A percentile compares a stretch with the other conserved stretches of the same genome.
Evolutionary conservation across 2,797 vertebrate species (phyloP).

Genomic region (Helicolenus hilgendorfi): DNA sequence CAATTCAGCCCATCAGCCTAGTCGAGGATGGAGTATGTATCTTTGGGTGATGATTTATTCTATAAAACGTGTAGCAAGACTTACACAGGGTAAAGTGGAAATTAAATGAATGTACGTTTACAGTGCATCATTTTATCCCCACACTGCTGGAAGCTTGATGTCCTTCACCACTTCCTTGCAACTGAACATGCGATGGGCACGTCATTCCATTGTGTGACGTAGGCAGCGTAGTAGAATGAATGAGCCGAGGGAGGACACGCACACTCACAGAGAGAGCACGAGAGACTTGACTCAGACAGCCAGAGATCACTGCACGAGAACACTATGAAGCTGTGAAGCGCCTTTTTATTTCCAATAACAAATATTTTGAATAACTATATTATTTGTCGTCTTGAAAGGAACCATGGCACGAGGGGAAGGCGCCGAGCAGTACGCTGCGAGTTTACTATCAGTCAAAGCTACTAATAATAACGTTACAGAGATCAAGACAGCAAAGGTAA

Average conservation of each 20-base stretch:
- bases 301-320: neutral
- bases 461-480: slow-evolving; percentile 41
- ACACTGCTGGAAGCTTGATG: fast-evolving
- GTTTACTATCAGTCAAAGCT: slow-evolving; percentile 71
- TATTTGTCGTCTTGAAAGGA: neutral
- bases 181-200: neutral
- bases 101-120: neutral
- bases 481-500: slow-evolving; percentile 74
- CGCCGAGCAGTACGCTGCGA: slow-evolving; percentile 71
- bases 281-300: neutral
- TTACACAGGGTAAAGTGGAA: neutral
- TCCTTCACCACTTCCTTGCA: too few species aligned
- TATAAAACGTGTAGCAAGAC: neutral
- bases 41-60: neutral
- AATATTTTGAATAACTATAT: neutral
- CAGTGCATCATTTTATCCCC: neutral
- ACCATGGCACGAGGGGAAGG: slow-evolving; percentile 87
- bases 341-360: neutral
- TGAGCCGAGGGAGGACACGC: neutral
- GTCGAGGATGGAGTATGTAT: neutral
- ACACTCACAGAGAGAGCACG: neutral
- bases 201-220: neutral
- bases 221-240: slow-evolving; percentile 19
- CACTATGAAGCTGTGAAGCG: neutral
- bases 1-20: neutral